These are phyloP conservation scores for Frankliniella intonsa DNA, from an alignment of 2,888 invertebrate species.

Conservation along the genomic window DNA sequence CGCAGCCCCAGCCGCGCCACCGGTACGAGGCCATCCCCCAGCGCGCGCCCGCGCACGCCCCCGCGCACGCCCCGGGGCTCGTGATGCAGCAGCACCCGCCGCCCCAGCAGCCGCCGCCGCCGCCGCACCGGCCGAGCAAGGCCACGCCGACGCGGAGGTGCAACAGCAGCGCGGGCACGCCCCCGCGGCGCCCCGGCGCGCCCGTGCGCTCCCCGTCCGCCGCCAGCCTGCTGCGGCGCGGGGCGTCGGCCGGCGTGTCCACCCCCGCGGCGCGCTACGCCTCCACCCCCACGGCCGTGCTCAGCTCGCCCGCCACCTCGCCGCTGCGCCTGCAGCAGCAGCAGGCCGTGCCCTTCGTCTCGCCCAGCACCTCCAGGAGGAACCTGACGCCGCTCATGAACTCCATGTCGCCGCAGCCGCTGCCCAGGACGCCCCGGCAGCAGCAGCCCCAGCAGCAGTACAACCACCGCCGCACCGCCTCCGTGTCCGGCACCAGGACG, in stretches of 20 bases:
- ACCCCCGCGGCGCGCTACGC: not conserved
- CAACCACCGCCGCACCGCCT: not conserved
- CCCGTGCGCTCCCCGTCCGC: constrained; percentile 10
- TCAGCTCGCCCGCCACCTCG: constrained; percentile 7
- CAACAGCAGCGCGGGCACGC: not conserved
- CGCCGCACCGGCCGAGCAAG: not conserved
- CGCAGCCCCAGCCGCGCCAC: constrained; percentile 8
- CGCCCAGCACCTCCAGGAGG: not conserved
- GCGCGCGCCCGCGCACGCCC: not conserved
- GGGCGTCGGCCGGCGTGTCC: not conserved
- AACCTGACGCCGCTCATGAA: constrained; percentile 24
- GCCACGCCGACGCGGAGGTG: constrained; percentile 9
- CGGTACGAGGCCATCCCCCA: constrained; percentile 10
- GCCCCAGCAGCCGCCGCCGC: constrained; percentile 6
- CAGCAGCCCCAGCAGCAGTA: constrained; percentile 12
- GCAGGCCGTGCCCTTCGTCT: constrained; percentile 3
- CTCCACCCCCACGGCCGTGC: not conserved
- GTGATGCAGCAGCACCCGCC: not conserved
- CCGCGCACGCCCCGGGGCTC: not conserved
- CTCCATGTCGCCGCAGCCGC: constrained; percentile 21
- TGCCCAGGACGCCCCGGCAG: not conserved
- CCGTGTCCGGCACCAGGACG: not conserved
- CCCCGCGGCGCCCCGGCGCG: not conserved
- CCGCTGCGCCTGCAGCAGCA: constrained; percentile 21
- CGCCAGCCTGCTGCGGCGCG: not conserved